Evolutionary conservation across 2,888 invertebrate genomes (phyloP), one percentile per base, ranked within the genome.

Genomic region (Encarsia formosa): DNA sequence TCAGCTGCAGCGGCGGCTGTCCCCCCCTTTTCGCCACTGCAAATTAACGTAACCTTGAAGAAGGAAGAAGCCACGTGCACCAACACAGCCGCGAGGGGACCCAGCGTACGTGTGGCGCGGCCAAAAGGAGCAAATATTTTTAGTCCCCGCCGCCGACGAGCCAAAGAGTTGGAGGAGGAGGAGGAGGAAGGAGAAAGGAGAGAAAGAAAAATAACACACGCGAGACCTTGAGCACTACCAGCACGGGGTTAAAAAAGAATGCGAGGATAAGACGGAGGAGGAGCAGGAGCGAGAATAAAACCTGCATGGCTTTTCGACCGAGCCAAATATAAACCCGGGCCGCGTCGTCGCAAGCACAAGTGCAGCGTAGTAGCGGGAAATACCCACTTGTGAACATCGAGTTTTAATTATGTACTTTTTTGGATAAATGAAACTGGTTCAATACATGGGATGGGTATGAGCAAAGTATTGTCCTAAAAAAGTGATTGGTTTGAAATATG

Each of bases 11-110:
- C 45, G 52, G 26, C 6, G 6, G 26, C 6, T 54, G 42, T 37
- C 49, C 37, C 52, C 38, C 26, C 38, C 13, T 16, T 24, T 5
- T 4, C 35, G n/a, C 26, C 26, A 11, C 26, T 19, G 56, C 56
- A 53, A 53, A 53, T 56, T 50, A 56, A 56, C 49, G 41, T 50
- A 53, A 56, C 56, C 56, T 56, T 56, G 56, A 46, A 37, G 5
- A 15, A 24, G 18, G 26, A 34, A 15, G 34, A 15, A 29, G n/a
- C n/a, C n/a, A n/a, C n/a, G n/a, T n/a, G n/a, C n/a, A n/a, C n/a
- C n/a, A n/a, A n/a, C n/a, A n/a, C n/a, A n/a, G n/a, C n/a, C n/a
- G n/a, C n/a, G n/a, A n/a, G n/a, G n/a, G n/a, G n/a, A n/a, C n/a
- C n/a, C n/a, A n/a, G 39, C 20, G 6, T 15, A 39, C 39, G 39